Evolutionary conservation across 2,797 vertebrate genomes (phyloP), one percentile per base, ranked within the genome.

Genomic region (Poecile montanus): DNA sequence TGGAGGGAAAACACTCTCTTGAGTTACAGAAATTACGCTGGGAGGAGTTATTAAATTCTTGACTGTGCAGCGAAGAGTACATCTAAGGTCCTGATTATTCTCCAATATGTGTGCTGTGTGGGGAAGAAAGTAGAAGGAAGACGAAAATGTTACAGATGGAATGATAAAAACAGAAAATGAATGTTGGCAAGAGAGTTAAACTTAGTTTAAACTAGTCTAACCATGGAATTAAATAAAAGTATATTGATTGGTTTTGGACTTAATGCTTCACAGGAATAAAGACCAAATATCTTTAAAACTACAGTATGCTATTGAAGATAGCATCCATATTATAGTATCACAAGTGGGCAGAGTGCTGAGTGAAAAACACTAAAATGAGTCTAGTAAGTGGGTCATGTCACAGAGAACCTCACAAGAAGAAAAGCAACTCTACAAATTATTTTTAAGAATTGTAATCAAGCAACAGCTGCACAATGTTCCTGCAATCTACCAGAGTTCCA

Each of bases 11-110:
- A 80, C 23, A 74, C 76, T 50, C 42, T 89, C 40, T 62, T 95
- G 57, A 77, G 78, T 86, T 38, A 48, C 27, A 79, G 85, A 97
- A 96, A 94, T 96, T 47, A 77, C 81, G 88, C 2, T 30, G 30
- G 58, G 27, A 92, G 76, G 78, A 82, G 60, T 44, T 91, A 81
- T 47, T 95, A 57, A 68, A 25, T 34, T 84, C 26, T 53, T 56
- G 20, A 68, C 44, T 84, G 20, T 42, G 17, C 26, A 76, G 36
- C 50, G 18, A 75, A 9, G 4, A 66, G 65, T 66, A 71, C 50
- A 92, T 93, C 45, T 77, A 76, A 97, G 47, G 40, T 91, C 48
- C 25, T 83, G 54, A 89, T 58, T 85, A 57, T 79, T 75, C 57
- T 73, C 76, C 66, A 66, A 2, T 38, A 4, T 36, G 21, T 42